phyloP scores from a whole-genome alignment of 2,888 invertebrate genomes.

The Tetragonula carbonaria region DNA sequence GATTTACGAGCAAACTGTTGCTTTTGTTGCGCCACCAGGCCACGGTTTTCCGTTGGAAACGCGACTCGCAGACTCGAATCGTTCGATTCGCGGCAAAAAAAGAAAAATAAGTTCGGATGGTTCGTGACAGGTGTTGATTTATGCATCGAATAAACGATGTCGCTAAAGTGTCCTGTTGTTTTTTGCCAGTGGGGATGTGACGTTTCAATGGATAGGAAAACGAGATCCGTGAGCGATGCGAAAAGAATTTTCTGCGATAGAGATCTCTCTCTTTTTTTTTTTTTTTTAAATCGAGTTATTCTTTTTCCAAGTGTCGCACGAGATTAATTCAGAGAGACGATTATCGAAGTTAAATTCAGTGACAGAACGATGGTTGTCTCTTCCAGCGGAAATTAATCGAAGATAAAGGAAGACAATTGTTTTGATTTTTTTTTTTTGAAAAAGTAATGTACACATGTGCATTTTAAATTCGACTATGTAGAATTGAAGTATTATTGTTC shows the following conservation, averaged over 20 bases:
- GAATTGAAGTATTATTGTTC: no score
- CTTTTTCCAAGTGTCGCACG: background rate
- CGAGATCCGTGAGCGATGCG: background rate
- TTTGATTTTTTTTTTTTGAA: no score
- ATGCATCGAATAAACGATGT: background rate
- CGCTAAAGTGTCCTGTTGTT: background rate
- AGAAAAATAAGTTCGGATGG: background rate
- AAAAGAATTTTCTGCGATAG: background rate
- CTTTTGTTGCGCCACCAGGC: constrained; percentile 35
- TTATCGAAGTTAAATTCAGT: background rate
- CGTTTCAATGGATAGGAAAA: background rate
- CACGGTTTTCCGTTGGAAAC: constrained; percentile 18
- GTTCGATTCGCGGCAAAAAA: constrained; percentile 8
- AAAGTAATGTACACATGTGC: no score
- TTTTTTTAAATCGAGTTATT: background rate
- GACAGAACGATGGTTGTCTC: background rate
- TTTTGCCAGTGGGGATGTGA: background rate
- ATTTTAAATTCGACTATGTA: no score
- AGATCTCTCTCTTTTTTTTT: no score
- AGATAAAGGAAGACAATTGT: background rate
- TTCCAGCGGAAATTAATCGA: background rate
- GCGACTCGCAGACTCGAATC: constrained; percentile 2
- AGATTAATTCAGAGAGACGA: background rate
- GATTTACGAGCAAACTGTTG: constrained; percentile 64
- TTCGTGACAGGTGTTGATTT: background rate